Evolutionary conservation across 2,888 invertebrate genomes (phyloP).

Genomic region (Erebia ligea): DNA sequence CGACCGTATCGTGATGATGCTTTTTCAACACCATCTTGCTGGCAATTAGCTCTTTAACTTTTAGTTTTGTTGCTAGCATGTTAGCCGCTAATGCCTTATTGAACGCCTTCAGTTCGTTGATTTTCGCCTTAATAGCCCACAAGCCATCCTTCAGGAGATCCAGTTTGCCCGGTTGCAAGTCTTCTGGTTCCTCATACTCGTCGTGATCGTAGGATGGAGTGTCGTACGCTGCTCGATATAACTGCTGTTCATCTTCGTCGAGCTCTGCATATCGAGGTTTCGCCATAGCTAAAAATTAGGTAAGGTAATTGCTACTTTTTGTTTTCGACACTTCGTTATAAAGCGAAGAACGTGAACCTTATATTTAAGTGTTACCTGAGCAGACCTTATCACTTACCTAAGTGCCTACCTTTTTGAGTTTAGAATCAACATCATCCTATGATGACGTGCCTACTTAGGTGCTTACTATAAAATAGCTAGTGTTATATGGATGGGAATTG

Average conservation of each 20-base stretch:
- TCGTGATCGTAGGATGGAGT: conserved; percentile 65
- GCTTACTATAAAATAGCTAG: too few species aligned
- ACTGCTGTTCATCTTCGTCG: conserved; percentile 68
- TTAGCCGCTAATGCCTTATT: conserved; percentile 71
- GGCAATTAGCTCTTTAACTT: conserved; percentile 65
- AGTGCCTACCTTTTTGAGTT: too few species aligned
- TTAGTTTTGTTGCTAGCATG: conserved; percentile 65
- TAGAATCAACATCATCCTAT: too few species aligned
- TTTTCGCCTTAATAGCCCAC: conserved; percentile 71
- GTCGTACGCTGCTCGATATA: conserved; percentile 71
- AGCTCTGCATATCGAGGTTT: conserved; percentile 63
- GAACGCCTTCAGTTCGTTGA: conserved; percentile 70
- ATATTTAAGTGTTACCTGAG: too few species aligned
- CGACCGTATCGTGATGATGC: conserved; percentile 55
- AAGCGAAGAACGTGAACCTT: not conserved
- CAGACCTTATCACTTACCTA: too few species aligned
- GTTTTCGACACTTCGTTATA: too few species aligned
- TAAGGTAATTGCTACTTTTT: too few species aligned
- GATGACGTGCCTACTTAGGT: too few species aligned
- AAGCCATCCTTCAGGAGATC: conserved; percentile 71
- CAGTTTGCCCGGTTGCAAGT: conserved; percentile 59
- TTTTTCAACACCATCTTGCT: conserved; percentile 53
- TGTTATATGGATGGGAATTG: too few species aligned
- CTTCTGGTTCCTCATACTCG: conserved; percentile 57
- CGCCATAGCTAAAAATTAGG: conserved; percentile 49